These are phyloP conservation scores for Erebia epiphron DNA, from an alignment of 2,888 invertebrate genomes.

Conservation along the genomic window DNA sequence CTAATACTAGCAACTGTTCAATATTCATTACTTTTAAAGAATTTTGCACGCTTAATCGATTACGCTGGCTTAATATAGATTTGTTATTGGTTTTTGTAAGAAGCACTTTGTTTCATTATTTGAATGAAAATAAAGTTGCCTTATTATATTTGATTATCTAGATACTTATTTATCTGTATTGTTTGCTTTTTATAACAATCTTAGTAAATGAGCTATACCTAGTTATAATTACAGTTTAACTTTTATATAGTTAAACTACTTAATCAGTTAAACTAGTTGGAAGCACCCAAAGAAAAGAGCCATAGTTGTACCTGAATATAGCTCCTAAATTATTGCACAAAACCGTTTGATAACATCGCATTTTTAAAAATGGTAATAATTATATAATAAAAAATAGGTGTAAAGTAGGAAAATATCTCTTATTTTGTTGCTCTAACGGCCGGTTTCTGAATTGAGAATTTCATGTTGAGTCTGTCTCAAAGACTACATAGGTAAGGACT, in stretches of 20 bases:
- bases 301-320: no score
- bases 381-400: not conserved
- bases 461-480: no score
- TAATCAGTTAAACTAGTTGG: no score
- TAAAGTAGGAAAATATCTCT: constrained; percentile 6
- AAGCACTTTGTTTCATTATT: not conserved
- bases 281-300: no score
- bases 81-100: constrained; percentile 23
- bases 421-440: constrained; percentile 8
- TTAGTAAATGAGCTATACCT: no score
- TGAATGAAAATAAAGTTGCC: not conserved
- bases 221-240: no score
- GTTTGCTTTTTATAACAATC: not conserved
- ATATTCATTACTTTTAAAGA: constrained; percentile 14
- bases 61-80: constrained; percentile 10
- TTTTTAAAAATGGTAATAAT: not conserved
- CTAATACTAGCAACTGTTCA: not conserved
- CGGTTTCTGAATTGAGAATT: no score
- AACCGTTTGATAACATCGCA: not conserved
- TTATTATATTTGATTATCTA: not conserved
- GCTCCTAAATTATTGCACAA: no score
- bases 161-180: not conserved
- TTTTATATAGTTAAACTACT: no score
- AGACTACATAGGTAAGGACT: no score
- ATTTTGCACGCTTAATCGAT: constrained; percentile 26